phyloP scores from a whole-genome alignment of 2,113 vertebrate genomes.

The Amazona guildingii region DNA sequence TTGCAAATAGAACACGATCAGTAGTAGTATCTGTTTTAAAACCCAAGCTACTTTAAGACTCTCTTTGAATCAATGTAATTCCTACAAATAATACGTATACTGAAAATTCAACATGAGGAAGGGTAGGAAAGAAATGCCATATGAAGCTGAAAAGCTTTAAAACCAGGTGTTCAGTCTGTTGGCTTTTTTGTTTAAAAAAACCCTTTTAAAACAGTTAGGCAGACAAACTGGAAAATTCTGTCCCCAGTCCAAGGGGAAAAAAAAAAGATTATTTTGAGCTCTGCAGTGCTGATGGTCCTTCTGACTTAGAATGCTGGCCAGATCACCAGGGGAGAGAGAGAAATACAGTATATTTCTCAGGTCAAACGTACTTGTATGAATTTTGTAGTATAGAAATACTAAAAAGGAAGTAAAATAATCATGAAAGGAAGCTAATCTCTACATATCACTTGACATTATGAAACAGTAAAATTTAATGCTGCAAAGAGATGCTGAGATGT shows the following conservation, averaged over 20 bases:
- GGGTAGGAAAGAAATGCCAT: not conserved
- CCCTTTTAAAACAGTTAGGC: not conserved
- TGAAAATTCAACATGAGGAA: not conserved
- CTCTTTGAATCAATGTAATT: not conserved
- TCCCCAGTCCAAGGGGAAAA: rapidly evolving
- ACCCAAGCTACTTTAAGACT: not conserved
- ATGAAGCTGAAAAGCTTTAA: not conserved
- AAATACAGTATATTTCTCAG: not conserved
- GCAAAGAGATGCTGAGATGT: not conserved
- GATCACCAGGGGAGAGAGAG: not conserved
- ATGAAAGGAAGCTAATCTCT: not conserved
- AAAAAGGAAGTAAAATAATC: not conserved
- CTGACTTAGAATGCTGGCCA: not conserved
- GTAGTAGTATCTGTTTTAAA: not conserved
- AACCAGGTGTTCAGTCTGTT: not conserved
- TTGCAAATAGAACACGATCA: not conserved
- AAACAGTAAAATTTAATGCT: not conserved
- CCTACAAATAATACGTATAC: not conserved
- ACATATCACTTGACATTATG: not conserved
- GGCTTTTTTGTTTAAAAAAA: not conserved
- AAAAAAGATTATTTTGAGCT: not conserved
- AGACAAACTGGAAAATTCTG: not conserved
- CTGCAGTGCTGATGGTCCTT: not conserved
- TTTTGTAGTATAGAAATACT: not conserved
- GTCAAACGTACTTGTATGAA: not conserved